Evolutionary conservation across 2,113 vertebrate species (phyloP), one percentile per base, ranked within the genome.

Genomic region (Archilochus colubris): DNA sequence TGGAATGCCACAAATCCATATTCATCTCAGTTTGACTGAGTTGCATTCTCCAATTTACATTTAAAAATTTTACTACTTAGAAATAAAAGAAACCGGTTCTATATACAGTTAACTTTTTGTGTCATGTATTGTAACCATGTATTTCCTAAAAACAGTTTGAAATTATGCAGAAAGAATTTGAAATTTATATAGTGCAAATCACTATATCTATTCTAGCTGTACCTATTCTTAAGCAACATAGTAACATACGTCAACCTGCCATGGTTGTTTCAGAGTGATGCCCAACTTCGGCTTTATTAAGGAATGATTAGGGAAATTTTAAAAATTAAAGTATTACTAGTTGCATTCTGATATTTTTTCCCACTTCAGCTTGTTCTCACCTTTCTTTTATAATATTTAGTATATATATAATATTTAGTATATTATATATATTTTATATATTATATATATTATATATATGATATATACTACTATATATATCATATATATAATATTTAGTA

Each of bases 271-370:
- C 58, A 74, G 23, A 69, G 16, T 6, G 68, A 19, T 33, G 36
- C 8, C 14, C 31, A 67, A 10, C 1, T 36, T 66, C 59, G 8
- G 19, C 4, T 30, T 20, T 61, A 73, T 73, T 73, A 55, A 31
- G 61, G 50, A 18, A 54, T 46, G 3, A 67, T 40, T 7, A 57
- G 20, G 12, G 28, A 51, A 2, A 15, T 19, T 76, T 38, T 23
- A 17, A n/a, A 88, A 83, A 46, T 43, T 5, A 31, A 80, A 46
- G 7, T 48, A 64, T 18, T 7, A 17, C 3, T 21, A 28, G 17
- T 59, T 75, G 10, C 18, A 62, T 62, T 77, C 28, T 93, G 51
- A 86, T 40, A 72, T 86, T 86, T 19, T 73, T 93, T 91, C 14
- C 62, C 77, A 59, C 15, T 84, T 79, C 46, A 64, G 6, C 10